phyloP scores from a whole-genome alignment of 1,140 invertebrate genomes.

The Aphelinus atriplicis region DNA sequence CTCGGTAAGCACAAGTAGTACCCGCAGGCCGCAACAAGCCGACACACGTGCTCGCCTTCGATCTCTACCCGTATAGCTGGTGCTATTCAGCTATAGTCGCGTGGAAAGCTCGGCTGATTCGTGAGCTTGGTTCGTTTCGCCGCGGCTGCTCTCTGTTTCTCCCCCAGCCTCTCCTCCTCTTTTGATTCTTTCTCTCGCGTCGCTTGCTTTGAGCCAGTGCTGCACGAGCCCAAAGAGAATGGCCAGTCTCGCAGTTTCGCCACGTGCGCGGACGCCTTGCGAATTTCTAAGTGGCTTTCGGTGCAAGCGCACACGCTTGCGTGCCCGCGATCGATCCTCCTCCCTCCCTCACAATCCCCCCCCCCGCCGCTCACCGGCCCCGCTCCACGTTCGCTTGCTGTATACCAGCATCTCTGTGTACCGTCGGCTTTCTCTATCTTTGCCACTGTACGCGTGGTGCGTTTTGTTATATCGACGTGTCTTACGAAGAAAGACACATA shows the following conservation, averaged over 20 bases:
- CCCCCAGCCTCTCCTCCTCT: not conserved
- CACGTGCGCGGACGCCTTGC: slow-evolving; percentile 50
- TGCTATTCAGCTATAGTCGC: too few relatives aligned
- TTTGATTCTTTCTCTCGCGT: slow-evolving; percentile 13
- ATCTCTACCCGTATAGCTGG: too few relatives aligned
- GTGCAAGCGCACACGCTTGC: slow-evolving; percentile 40
- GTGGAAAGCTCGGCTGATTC: not conserved
- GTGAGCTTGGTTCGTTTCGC: not conserved
- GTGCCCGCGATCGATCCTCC: slow-evolving; percentile 43
- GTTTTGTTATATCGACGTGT: too few relatives aligned
- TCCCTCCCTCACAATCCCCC: too few relatives aligned
- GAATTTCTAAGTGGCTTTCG: slow-evolving; percentile 50
- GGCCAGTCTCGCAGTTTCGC: slow-evolving; percentile 46
- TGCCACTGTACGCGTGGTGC: too few relatives aligned
- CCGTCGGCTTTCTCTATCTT: too few relatives aligned
- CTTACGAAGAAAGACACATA: too few relatives aligned
- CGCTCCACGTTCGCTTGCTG: too few relatives aligned
- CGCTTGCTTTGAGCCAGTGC: not conserved
- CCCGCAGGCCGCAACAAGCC: too few relatives aligned
- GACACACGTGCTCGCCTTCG: too few relatives aligned
- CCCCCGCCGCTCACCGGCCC: too few relatives aligned
- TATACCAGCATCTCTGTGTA: too few relatives aligned
- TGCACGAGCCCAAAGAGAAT: not conserved
- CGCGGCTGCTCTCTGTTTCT: not conserved
- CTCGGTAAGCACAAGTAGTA: slow-evolving; percentile 60